Conservation (phyloP, 2,797 vertebrate genomes). For the Poecilia gillii region DNA sequence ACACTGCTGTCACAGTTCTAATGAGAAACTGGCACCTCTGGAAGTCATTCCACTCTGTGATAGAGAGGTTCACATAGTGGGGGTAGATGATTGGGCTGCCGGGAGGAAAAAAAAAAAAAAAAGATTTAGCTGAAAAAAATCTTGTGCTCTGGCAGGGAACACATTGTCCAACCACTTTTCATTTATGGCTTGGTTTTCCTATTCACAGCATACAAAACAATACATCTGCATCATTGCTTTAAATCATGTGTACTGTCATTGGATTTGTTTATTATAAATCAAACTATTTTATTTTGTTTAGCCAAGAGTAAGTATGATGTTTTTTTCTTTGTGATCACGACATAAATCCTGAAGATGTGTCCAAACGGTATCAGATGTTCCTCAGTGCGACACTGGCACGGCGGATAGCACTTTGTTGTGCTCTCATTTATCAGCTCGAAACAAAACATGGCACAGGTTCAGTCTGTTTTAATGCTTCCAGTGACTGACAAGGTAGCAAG, state of each 20-base stretch:
- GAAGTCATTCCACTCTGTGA: constrained; percentile 53
- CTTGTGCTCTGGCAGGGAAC: constrained; percentile 9
- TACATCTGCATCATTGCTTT: constrained; percentile 1
- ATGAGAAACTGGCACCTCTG: constrained; percentile 58
- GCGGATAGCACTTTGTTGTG: constrained; percentile 10
- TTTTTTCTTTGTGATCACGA: constrained; percentile 15
- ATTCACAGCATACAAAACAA: constrained; percentile 28
- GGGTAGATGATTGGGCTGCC: constrained; percentile 45
- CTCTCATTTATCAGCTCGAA: constrained; percentile 42
- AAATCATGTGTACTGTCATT: neutral
- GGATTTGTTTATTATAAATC: constrained; percentile 6
- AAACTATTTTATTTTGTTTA: constrained; percentile 6
- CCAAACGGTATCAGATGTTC: constrained; percentile 19
- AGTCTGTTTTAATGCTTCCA: constrained; percentile 48
- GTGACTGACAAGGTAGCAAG: constrained; percentile 56
- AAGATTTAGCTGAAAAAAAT: constrained; percentile 39
- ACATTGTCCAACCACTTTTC: constrained; percentile 34
- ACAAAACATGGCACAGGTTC: constrained; percentile 57
- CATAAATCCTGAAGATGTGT: constrained; percentile 21
- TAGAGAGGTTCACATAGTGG: constrained; percentile 37
- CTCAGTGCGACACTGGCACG: constrained; percentile 24
- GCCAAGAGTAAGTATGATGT: constrained; percentile 19
- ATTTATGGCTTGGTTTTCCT: constrained; percentile 13
- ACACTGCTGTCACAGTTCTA: constrained; percentile 56
- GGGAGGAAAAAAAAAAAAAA: constrained; percentile 27